phyloP scores from a whole-genome alignment of 2,113 vertebrate genomes.

The Panthera uncia region DNA sequence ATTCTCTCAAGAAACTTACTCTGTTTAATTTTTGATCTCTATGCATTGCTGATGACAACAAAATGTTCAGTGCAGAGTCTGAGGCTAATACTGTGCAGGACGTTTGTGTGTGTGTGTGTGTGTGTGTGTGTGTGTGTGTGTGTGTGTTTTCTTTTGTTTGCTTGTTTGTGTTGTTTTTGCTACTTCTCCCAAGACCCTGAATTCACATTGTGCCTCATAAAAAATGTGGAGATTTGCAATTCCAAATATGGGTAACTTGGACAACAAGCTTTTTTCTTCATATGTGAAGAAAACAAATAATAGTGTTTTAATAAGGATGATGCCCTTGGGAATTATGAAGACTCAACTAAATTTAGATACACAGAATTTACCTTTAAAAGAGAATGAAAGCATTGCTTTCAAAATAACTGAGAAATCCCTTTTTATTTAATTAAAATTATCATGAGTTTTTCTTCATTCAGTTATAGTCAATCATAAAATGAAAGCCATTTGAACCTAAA shows the following conservation, averaged over 20 bases:
- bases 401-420: neutral
- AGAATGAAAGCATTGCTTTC: neutral
- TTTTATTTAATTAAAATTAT: neutral
- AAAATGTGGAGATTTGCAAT: neutral
- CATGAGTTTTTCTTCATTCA: neutral
- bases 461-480: neutral
- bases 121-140: too few species aligned
- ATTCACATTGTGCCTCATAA: neutral
- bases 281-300: neutral
- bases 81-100: neutral
- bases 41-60: neutral
- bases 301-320: neutral
- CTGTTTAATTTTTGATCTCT: neutral
- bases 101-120: too few species aligned
- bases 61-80: neutral
- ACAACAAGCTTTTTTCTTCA: neutral
- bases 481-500: neutral
- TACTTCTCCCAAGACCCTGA: neutral
- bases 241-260: neutral
- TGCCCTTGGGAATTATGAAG: neutral
- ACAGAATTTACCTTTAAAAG: neutral
- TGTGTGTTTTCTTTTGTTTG: too few species aligned
- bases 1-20: neutral
- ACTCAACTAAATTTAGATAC: neutral
- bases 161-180: too few species aligned